phyloP scores from a whole-genome alignment of 2,888 invertebrate species.

The Pterostichus niger region DNA sequence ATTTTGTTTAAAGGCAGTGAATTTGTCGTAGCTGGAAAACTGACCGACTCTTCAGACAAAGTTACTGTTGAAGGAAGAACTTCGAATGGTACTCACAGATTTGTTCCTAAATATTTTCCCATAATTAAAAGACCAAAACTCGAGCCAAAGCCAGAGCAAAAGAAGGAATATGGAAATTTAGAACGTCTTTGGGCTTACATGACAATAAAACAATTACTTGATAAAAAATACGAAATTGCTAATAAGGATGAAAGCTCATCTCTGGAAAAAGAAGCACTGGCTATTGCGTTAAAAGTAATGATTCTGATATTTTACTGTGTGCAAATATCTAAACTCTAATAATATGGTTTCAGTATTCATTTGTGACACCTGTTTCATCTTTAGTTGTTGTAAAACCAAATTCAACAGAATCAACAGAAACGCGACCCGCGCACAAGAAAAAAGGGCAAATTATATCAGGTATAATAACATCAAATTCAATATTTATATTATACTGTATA shows the following conservation, averaged over 20 bases:
- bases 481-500: no score
- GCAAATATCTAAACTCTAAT: neutral
- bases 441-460: no score
- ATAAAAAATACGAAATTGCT: slow-evolving; percentile 76
- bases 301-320: slow-evolving; percentile 68
- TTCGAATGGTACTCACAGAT: slow-evolving; percentile 70
- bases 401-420: slow-evolving; percentile 5
- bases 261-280: slow-evolving; percentile 79
- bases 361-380: slow-evolving; percentile 66
- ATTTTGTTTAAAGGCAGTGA: slow-evolving; percentile 81
- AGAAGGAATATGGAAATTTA: slow-evolving; percentile 70
- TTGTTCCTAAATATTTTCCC: slow-evolving; percentile 68
- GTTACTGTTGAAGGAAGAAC: slow-evolving; percentile 66
- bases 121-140: slow-evolving; percentile 30
- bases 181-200: slow-evolving; percentile 82
- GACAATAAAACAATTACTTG: slow-evolving; percentile 80
- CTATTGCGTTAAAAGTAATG: slow-evolving; percentile 78
- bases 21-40: slow-evolving; percentile 80
- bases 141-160: neutral
- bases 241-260: slow-evolving; percentile 63
- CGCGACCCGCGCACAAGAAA: neutral
- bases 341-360: slow-evolving; percentile 69
- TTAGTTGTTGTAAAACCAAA: slow-evolving; percentile 68
- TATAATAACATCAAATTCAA: no score
- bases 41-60: slow-evolving; percentile 32